Evolutionary conservation across 2,113 vertebrate genomes (phyloP), one percentile per base, ranked within the genome.

Genomic region (Oryzias melastigma): DNA sequence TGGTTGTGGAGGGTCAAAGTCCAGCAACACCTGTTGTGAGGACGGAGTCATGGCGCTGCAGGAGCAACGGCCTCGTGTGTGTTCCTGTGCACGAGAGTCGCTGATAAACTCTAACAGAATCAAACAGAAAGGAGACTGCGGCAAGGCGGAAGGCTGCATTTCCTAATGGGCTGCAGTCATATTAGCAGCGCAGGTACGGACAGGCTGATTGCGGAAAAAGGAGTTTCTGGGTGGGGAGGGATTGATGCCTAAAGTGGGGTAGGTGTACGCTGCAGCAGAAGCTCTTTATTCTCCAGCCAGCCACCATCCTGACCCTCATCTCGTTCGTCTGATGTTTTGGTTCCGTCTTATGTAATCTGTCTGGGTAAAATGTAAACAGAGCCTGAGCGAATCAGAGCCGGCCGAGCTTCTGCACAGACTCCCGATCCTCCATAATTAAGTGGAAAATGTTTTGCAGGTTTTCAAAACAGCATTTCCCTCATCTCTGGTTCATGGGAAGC

Each of bases 301-400:
- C 67, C 54, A 60, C 54, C 68, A 71, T 68, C 56, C 46, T 61
- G 71, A 48, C 70, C 60, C 50, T 64, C 47, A 42, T 65, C 75
- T 59, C 42, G 10, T 24, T 70, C 25, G 62, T 67, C 67, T 60
- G 47, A 67, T 81, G 78, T 78, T 87, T 75, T 78, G 65, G 50
- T 84, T 85, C 62, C 16, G 10, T 75, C 71, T 87, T 82, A 87
- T 71, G 58, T 85, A 87, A 89, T 73, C 67, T 82, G 81, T 83
- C 83, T 77, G 77, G 58, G 22, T 58, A 42, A 55, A 83, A 78
- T 75, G 76, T 77, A 78, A 62, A 85, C 77, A 89, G 54, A 73
- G 77, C 41, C 62, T 44, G 54, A 47, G 66, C 5, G 17, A 51
- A 52, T 44, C 54, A 52, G 53, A 70, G 71, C 42, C 20, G 57